Conservation (phyloP, 2,797 vertebrate genomes). For the Myotis planiceps region DNA sequence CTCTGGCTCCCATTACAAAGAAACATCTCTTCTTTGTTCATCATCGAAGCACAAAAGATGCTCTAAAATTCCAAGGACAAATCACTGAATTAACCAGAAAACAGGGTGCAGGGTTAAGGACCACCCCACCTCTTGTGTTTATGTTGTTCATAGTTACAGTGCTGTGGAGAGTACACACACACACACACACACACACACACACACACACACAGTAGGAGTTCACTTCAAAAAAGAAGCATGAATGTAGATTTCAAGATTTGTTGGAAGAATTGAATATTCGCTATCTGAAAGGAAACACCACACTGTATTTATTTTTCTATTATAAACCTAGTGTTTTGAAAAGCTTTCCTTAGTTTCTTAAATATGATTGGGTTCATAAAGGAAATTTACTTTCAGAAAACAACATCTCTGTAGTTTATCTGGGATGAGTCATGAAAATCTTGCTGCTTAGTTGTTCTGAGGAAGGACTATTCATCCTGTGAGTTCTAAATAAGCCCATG, state of each 20-base stretch:
- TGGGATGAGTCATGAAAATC: constrained; percentile 79
- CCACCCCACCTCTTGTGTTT: background rate
- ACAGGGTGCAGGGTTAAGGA: background rate
- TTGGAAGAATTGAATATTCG: constrained; percentile 80
- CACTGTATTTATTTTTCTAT: constrained; percentile 84
- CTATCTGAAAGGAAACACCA: constrained; percentile 84
- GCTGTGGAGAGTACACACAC: background rate
- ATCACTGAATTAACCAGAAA: constrained; percentile 17
- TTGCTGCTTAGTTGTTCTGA: constrained; percentile 71
- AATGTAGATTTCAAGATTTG: constrained; percentile 79
- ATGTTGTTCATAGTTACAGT: background rate
- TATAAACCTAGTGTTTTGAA: constrained; percentile 77
- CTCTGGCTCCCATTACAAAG: constrained; percentile 69
- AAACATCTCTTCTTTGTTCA: constrained; percentile 65
- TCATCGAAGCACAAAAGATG: constrained; percentile 63
- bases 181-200: background rate
- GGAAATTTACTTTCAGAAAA: constrained; percentile 81
- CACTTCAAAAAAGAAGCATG: constrained; percentile 68
- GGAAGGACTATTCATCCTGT: constrained; percentile 77
- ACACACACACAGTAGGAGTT: constrained; percentile 46
- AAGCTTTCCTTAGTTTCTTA: constrained; percentile 81
- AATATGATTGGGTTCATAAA: constrained; percentile 80
- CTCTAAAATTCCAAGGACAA: constrained; percentile 41
- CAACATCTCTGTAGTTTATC: constrained; percentile 78
- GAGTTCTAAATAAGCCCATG: constrained; percentile 74